Evolutionary conservation across 2,113 vertebrate genomes (phyloP), one percentile per base, ranked within the genome.

Genomic region (Myotis brandtii): DNA sequence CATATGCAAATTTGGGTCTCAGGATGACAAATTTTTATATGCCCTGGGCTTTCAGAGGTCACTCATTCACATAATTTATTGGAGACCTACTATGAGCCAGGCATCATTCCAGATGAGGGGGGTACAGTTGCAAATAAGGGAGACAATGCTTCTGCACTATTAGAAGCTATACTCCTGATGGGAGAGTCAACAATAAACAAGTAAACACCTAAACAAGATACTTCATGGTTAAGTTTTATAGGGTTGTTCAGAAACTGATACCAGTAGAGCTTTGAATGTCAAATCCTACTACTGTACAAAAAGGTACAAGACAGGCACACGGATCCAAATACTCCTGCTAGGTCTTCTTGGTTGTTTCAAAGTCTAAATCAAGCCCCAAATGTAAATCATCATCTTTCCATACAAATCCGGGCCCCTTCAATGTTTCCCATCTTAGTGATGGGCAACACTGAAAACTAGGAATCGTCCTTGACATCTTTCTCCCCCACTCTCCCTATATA

Each of bases 1-100:
- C 37, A 90, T 3, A 96, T 97, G 95, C 93, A 97, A 96, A 97
- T 96, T 48, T 82, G 59, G 37, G 86, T 48, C 86, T 82, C 77
- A 97, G 62, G 93, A 85, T 67, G 79, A 92, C 69, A 92, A 48
- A 92, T 95, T 86, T 91, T 77, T 70, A 64, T 59, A 40, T 69
- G 25, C 59, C 46, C 62, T 83, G 69, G 17, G 59, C 32, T 69
- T 59, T 87, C 48, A 69, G 76, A 66, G 66, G 69, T 69, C 52
- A 91, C 3, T 40, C 37, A 84, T 83, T 90, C 85, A 92, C 70
- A 89, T 48, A 89, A 91, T 92, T 90, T 90, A 86, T 43, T 89
- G 40, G 94, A 64, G 70, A 79, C 12, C 32, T 92, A 27, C 50
- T 81, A 30, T 80, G 80, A 95, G n/a, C 85, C 52, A 88, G 34